Base-by-base conservation (phyloP, 2,888 invertebrate genomes). In the Drosophila subquinaria region DNA sequence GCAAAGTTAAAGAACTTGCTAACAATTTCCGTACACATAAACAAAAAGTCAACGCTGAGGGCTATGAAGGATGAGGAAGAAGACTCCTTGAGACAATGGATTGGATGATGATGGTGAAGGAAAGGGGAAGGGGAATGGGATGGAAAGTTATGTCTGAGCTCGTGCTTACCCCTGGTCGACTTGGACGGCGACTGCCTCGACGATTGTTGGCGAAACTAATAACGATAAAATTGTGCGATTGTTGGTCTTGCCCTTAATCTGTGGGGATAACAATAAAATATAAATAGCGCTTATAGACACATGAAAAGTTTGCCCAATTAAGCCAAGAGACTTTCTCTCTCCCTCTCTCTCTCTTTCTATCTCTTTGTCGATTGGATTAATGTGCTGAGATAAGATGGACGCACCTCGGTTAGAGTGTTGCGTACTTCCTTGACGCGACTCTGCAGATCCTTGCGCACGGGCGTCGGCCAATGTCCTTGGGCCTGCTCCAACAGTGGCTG, bases 181-280 rank as follows among this genome's bases (percentile, higher is more conserved):
- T 56, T 91, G 89, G 69, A 93, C 87, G 90, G 95, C 95, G 11
- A 95, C 94, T 64, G 95, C 94, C 82, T 95, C 95, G 71, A 97
- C 94, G 70, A 93, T 94, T 81, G 96, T 95, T 40, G 95, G 94
- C 20, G 96, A 96, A 87, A 96, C 94, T 27, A 98, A 98, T 95
- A 98, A 95, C 30, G 98, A 97, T 63, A 98, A 94, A 90, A 98
- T 94, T 1, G 97, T 98, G 93, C 97, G 96, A 82, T 97, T 97
- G 76, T 95, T 95, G 93, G 98, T 96, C 92, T 97, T 97, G 15
- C 98, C 98, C 92, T 91, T 92, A 83, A 93, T 91, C 92, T 93
- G 85, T 78, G 78, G 79, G 81, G 79, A 87, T 88, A 89, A 81
- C 82, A 88, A 89, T 89, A 89, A 89, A 89, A 76, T 75, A 85